Conservation (phyloP, 2,113 vertebrate species). For the Cepphus grylle region DNA sequence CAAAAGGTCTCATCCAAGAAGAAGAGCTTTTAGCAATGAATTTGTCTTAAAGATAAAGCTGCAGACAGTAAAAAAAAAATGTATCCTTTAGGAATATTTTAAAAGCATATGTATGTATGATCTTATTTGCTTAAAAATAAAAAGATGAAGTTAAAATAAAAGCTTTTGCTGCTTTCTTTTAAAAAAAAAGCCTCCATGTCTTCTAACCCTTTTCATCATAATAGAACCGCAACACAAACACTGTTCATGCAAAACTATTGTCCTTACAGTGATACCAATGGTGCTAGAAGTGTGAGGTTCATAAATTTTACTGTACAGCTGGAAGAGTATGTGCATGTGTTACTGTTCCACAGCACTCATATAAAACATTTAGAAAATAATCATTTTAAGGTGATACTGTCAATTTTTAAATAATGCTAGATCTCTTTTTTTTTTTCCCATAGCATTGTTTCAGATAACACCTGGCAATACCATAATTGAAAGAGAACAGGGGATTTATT, state of each 20-base stretch:
- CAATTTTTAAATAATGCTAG: neutral
- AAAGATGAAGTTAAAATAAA: neutral
- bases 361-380: neutral
- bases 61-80: neutral
- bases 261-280: neutral
- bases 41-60: constrained; percentile 1
- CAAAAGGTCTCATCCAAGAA: neutral
- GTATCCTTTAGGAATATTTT: neutral
- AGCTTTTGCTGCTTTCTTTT: neutral
- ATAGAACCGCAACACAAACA: neutral
- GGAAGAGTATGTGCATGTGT: neutral
- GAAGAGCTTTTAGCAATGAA: neutral
- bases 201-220: neutral
- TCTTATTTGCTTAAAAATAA: neutral
- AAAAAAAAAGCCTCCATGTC: neutral
- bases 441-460: neutral
- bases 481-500: neutral
- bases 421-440: neutral
- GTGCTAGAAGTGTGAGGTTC: neutral
- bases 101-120: neutral
- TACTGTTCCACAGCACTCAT: neutral
- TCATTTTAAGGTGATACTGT: neutral
- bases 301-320: constrained; percentile 21
- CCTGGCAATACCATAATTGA: neutral
- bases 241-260: neutral